Percentiles rank a stretch among this genome's conserved stretches.
Conservation (phyloP, 30 jellyfish, hydroid and myxozoan genomes). For the Cassiopea andromeda region DNA sequence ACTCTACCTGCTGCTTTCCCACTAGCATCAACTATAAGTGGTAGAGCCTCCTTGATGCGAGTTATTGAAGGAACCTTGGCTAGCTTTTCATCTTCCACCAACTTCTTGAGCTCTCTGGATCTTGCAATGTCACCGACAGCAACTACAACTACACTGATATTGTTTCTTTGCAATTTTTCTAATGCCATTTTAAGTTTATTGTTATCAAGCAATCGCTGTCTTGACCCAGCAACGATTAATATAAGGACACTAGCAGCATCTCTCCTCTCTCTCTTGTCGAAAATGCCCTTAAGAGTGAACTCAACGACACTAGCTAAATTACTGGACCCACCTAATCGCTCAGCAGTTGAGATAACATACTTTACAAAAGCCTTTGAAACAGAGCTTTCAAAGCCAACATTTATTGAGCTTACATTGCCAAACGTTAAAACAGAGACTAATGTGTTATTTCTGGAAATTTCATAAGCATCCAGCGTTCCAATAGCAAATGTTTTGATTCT, state of each 20-base stretch:
- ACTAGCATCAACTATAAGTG: conserved; percentile 12
- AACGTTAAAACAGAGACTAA: conserved; percentile 46
- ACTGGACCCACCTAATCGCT: conserved; percentile 9
- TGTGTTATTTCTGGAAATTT: conserved; percentile 27
- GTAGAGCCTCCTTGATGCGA: conserved; percentile 6
- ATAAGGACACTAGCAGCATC: conserved; percentile 54
- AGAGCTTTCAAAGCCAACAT: background rate
- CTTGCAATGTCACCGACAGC: conserved; percentile 31
- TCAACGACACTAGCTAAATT: background rate
- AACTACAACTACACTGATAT: conserved; percentile 41
- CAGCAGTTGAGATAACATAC: background rate
- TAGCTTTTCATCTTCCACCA: background rate
- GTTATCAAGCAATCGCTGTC: background rate
- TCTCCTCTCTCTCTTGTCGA: background rate
- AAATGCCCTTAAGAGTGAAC: background rate
- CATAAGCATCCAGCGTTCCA: conserved; percentile 52
- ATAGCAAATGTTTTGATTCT: conserved; percentile 37
- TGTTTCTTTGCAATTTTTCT: conserved; percentile 1
- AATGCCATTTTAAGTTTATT: conserved; percentile 9
- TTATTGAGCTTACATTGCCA: background rate
- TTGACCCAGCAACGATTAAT: conserved; percentile 60
- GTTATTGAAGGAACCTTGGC: background rate
- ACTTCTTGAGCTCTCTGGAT: background rate
- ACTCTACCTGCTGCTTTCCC: conserved; percentile 45
- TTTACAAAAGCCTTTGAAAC: conserved; percentile 8